Percentiles rank a stretch among this genome's conserved stretches.
These are phyloP conservation scores for Seriola quinqueradiata DNA, from an alignment of 2,113 vertebrate species.

Conservation along the genomic window DNA sequence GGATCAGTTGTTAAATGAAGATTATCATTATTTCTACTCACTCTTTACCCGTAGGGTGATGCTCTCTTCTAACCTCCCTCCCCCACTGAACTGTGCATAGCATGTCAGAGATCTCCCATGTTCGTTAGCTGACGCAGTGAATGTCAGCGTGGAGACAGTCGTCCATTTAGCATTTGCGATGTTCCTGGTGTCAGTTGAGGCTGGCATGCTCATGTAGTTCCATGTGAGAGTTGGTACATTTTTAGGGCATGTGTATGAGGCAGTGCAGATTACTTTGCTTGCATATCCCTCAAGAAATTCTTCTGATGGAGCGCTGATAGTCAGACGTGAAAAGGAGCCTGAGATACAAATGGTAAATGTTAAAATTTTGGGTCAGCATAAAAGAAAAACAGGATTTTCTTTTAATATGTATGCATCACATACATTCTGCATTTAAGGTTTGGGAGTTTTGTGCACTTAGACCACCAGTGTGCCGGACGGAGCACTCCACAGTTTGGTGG, in stretches of 20 bases:
- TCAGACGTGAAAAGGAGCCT: slow-evolving; percentile 52
- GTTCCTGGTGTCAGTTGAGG: fast-evolving
- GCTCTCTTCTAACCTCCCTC: background rate
- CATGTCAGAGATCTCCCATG: slow-evolving; percentile 62
- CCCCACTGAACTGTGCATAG: slow-evolving; percentile 13
- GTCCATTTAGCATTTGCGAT: background rate
- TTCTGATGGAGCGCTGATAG: background rate
- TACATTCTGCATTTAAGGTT: slow-evolving; percentile 59
- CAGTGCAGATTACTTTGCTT: slow-evolving; percentile 58
- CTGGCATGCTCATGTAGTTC: slow-evolving; percentile 55
- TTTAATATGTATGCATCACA: background rate
- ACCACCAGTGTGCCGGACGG: slow-evolving; percentile 5
- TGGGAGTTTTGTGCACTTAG: fast-evolving
- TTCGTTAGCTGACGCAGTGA: slow-evolving; percentile 57
- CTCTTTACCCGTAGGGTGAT: slow-evolving; percentile 53
- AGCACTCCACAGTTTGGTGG: slow-evolving; percentile 53
- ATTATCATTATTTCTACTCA: slow-evolving; percentile 35
- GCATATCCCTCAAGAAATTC: slow-evolving; percentile 64
- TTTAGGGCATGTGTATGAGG: slow-evolving; percentile 54
- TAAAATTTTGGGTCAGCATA: background rate
- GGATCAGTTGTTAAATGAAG: too few species aligned
- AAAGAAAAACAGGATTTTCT: background rate
- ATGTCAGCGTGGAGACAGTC: slow-evolving; percentile 51
- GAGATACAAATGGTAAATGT: slow-evolving; percentile 10
- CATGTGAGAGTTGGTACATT: slow-evolving; percentile 51